Evolutionary conservation across 2,113 vertebrate genomes (phyloP).

Genomic region (Dendropsophus ebraccatus): DNA sequence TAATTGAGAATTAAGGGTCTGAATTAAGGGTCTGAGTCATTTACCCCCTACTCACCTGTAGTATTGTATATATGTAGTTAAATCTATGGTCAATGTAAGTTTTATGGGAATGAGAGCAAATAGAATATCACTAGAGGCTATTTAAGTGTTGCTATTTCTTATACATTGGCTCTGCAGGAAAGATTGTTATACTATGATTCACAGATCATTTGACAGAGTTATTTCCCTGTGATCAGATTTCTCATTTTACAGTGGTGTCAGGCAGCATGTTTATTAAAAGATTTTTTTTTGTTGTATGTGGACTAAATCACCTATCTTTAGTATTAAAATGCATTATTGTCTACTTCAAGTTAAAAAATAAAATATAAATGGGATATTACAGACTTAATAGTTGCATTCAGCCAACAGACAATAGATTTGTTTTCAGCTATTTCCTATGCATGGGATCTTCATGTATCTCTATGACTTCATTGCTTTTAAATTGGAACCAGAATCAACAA

Average conservation of each 20-base stretch:
- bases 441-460: background rate
- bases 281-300: background rate
- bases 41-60: no score
- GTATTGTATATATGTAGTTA: no score
- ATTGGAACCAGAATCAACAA: background rate
- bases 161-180: background rate
- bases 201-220: background rate
- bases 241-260: background rate
- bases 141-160: background rate
- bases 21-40: no score
- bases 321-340: background rate
- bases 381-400: background rate
- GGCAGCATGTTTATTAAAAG: background rate
- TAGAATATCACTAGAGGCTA: background rate
- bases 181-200: background rate
- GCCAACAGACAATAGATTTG: background rate
- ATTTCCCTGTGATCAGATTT: background rate
- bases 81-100: background rate
- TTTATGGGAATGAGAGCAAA: background rate
- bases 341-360: background rate
- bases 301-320: background rate
- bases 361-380: background rate
- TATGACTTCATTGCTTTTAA: no score
- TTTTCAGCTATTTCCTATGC: background rate
- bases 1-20: no score